Evolutionary conservation across 1,140 invertebrate genomes (phyloP).

Genomic region (Ectropis grisescens): DNA sequence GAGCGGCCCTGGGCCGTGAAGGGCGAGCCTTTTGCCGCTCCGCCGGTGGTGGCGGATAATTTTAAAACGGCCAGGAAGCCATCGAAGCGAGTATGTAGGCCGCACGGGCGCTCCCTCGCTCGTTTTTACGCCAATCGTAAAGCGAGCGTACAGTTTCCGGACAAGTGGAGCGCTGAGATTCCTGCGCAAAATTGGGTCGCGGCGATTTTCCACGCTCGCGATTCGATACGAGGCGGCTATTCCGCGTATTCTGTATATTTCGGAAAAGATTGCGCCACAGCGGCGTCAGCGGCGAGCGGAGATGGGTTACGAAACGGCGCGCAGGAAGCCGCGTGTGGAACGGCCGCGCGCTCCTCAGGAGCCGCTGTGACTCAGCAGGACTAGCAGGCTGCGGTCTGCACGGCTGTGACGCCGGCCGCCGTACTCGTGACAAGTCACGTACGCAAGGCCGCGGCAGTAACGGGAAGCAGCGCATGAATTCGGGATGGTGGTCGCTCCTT

Average conservation of each 20-base stretch:
- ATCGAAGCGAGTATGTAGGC: conserved; percentile 52
- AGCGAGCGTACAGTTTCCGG: conserved; percentile 45
- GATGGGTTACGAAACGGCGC: conserved; percentile 31
- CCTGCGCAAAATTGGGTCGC: conserved; percentile 36
- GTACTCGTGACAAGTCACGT: conserved; percentile 36
- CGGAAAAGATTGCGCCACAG: conserved; percentile 36
- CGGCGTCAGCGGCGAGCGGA: conserved; percentile 15
- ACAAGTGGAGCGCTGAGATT: conserved; percentile 43
- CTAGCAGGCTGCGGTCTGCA: conserved; percentile 15
- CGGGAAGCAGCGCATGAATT: conserved; percentile 20
- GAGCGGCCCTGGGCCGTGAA: conserved; percentile 44
- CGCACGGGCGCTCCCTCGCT: conserved; percentile 35
- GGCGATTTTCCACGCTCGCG: conserved; percentile 19
- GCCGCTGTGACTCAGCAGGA: conserved; percentile 23
- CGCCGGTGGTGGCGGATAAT: conserved; percentile 47
- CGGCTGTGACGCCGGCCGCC: conserved; percentile 3
- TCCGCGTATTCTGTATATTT: conserved; percentile 27
- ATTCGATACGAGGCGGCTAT: conserved; percentile 15
- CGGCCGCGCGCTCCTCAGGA: conserved; percentile 23
- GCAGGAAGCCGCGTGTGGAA: conserved; percentile 32
- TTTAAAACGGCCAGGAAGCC: conserved; percentile 57
- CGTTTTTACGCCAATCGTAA: conserved; percentile 44
- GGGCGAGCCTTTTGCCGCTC: conserved; percentile 45
- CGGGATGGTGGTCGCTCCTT: conserved; percentile 39
- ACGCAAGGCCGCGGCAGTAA: conserved; percentile 19